These are phyloP conservation scores for Lutraria rhynchaena DNA, from an alignment of 1,140 invertebrate species.

Conservation along the genomic window DNA sequence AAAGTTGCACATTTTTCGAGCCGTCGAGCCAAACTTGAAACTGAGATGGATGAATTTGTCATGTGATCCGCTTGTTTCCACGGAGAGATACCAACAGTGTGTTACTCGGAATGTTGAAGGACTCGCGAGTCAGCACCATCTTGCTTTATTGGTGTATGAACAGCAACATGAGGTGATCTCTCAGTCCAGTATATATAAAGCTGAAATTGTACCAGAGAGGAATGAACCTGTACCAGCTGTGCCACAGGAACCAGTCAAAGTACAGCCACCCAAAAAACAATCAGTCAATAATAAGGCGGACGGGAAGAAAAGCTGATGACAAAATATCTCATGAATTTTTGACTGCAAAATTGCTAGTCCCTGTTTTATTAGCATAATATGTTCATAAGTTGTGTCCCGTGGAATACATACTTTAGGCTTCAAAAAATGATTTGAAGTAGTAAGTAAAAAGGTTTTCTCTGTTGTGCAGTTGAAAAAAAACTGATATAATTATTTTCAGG, in stretches of 20 bases:
- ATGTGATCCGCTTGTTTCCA: slow-evolving; percentile 68
- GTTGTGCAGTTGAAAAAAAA: too few relatives aligned
- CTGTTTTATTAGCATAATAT: too few relatives aligned
- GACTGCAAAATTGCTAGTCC: too few relatives aligned
- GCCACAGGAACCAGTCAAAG: not conserved
- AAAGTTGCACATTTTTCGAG: slow-evolving; percentile 87
- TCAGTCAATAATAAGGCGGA: too few relatives aligned
- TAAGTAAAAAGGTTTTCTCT: too few relatives aligned
- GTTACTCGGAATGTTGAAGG: slow-evolving; percentile 72
- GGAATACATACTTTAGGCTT: too few relatives aligned
- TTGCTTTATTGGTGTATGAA: slow-evolving; percentile 80
- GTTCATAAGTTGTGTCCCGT: too few relatives aligned
- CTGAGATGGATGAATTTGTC: slow-evolving; percentile 84
- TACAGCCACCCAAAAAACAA: not conserved
- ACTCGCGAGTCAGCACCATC: slow-evolving; percentile 79
- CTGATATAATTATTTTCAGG: too few relatives aligned
- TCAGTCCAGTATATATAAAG: slow-evolving; percentile 4
- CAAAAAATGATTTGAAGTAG: too few relatives aligned
- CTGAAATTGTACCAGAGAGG: not conserved
- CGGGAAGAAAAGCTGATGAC: too few relatives aligned
- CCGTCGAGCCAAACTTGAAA: slow-evolving; percentile 88
- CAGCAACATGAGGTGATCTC: slow-evolving; percentile 65
- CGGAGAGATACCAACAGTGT: slow-evolving; percentile 74
- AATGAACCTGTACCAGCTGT: not conserved
- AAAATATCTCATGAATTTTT: not conserved